Evolutionary conservation across 2,888 invertebrate genomes (phyloP), one percentile per base, ranked within the genome.

Genomic region (Sesamia inferens): DNA sequence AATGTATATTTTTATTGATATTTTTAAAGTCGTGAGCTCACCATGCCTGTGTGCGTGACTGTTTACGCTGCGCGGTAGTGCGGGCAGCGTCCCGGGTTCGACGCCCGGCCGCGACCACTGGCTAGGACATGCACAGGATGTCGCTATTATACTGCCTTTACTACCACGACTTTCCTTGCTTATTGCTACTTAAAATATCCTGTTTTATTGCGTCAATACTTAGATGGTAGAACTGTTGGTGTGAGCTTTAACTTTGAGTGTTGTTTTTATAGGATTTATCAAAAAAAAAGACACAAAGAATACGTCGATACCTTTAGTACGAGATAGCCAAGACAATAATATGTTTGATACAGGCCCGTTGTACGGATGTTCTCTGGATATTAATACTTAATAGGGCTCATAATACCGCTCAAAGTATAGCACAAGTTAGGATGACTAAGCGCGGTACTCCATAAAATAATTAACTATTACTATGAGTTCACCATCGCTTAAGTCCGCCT

Each of bases 71-170:
- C 71, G 83, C 77, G 79, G 78, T 82, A 81, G 86, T 82, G 86
- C 81, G 87, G 85, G 84, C 83, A 82, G 84, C 79, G 89, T 90
- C 92, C 87, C 84, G 94, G 90, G 95, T 94, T 95, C 95, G 95
- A 93, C 85, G 95, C 82, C 95, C 95, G 94, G 90, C 88, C 92
- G 91, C 86, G 88, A 81, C 88, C 89, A 82, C 87, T 85, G 64
- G 88, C 92, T 92, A 94, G 93, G 93, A 93, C 90, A 92, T 88
- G 89, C 90, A 90, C 94, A 95, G 95, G 95, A 95, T 93, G 93
- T 93, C 90, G 92, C 88, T 90, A 91, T 90, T 90, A 90, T 83
- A 82, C 85, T 79, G 83, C 86, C 79, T 88, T 84, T 81, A 83
- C 83, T 83, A 78, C 84, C 77, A 81, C 42, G 69, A 82, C 71